Evolutionary conservation across 2,113 vertebrate species (phyloP).

Genomic region (Ondatra zibethicus): DNA sequence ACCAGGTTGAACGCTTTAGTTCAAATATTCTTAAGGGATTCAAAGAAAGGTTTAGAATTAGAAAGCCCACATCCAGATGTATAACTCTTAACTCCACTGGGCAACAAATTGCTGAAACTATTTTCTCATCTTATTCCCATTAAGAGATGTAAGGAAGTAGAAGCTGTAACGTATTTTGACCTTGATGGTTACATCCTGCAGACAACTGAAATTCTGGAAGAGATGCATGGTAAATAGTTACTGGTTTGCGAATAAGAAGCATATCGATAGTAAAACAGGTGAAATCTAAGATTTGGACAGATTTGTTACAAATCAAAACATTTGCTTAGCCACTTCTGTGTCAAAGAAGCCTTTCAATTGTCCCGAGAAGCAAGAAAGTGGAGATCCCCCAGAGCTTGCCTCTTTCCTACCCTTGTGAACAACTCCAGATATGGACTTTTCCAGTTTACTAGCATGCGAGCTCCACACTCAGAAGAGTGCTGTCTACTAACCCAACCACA

Average conservation of each 20-base stretch:
- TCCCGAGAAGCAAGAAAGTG: neutral
- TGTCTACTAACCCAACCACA: neutral
- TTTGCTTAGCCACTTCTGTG: neutral
- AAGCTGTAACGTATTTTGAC: constrained; percentile 28
- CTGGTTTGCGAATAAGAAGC: neutral
- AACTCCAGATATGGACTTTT: neutral
- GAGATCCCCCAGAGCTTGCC: neutral
- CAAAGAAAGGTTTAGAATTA: constrained; percentile 21
- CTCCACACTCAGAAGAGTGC: neutral
- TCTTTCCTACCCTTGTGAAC: neutral
- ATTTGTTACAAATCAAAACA: constrained; percentile 22
- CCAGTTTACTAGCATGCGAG: neutral
- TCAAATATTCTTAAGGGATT: neutral
- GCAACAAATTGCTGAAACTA: neutral
- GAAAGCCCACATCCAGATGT: constrained; percentile 8
- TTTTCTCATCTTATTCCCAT: neutral
- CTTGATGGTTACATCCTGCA: neutral
- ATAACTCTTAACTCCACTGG: neutral
- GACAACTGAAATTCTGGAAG: neutral
- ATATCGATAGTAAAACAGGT: neutral
- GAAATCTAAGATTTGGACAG: constrained; percentile 20
- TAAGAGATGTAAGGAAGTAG: constrained; percentile 4
- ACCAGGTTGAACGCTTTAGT: neutral
- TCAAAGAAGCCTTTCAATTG: neutral
- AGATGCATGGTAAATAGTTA: neutral